These are phyloP conservation scores for Halcyon chelicuti DNA, from an alignment of 2,797 vertebrate species.

Conservation along the genomic window DNA sequence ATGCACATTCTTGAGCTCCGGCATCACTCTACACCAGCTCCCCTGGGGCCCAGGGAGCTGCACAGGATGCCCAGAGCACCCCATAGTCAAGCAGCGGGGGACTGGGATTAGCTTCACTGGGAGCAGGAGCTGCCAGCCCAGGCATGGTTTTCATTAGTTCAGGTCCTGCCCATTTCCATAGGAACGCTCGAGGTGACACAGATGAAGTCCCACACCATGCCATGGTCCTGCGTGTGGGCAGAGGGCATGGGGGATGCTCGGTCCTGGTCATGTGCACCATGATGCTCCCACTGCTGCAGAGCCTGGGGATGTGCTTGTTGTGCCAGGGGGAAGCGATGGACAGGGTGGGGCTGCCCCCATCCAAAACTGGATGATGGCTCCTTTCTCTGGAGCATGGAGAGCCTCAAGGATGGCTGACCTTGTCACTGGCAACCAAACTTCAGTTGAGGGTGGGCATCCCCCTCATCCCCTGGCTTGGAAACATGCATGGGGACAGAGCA, in stretches of 20 bases:
- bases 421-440: background rate
- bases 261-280: accelerated
- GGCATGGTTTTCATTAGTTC: background rate
- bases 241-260: background rate
- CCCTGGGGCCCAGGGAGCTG: accelerated
- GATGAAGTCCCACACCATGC: background rate
- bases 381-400: background rate
- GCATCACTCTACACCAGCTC: background rate
- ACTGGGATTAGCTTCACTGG: background rate
- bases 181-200: background rate
- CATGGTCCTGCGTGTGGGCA: background rate
- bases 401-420: background rate
- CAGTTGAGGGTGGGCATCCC: background rate
- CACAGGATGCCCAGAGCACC: background rate
- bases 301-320: background rate
- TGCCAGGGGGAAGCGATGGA: background rate
- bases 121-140: background rate
- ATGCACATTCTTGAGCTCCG: accelerated
- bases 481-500: accelerated
- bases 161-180: background rate
- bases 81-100: accelerated
- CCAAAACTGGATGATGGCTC: background rate
- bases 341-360: background rate
- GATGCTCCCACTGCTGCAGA: background rate
- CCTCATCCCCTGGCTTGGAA: accelerated